Evolutionary conservation across 2,888 invertebrate genomes (phyloP).

Genomic region (Pogonocherus hispidulus): DNA sequence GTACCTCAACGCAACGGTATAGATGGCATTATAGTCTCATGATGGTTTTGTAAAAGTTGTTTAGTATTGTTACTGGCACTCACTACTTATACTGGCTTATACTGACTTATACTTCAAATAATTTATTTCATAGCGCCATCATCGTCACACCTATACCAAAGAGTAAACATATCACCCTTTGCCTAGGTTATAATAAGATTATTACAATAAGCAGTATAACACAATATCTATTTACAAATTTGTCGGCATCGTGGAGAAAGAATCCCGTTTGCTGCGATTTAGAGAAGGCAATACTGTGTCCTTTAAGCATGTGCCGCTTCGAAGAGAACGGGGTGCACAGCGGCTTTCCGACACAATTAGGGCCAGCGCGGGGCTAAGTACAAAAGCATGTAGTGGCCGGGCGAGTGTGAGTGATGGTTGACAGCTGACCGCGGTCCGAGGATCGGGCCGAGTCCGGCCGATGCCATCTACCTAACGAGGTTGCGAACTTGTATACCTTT

Average conservation of each 20-base stretch:
- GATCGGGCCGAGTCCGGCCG: constrained; percentile 29
- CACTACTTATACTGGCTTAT: no score
- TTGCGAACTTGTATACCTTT: constrained; percentile 31
- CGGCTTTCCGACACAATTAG: constrained; percentile 69
- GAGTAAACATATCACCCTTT: no score
- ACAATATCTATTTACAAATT: not conserved
- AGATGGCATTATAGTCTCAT: no score
- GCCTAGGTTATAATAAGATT: no score
- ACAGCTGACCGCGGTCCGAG: constrained; percentile 68
- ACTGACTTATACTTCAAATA: no score
- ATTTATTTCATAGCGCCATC: no score
- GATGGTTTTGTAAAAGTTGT: no score
- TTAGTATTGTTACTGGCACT: no score
- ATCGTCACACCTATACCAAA: no score
- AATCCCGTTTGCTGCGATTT: not conserved
- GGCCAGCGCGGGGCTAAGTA: constrained; percentile 68
- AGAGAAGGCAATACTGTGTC: not conserved
- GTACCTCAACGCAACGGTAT: no score
- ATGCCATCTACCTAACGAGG: constrained; percentile 29
- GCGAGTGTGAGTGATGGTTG: constrained; percentile 69
- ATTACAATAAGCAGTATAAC: no score
- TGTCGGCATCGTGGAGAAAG: not conserved
- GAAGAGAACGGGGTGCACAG: constrained; percentile 46
- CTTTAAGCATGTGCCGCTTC: constrained; percentile 55
- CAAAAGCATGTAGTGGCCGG: constrained; percentile 69